Evolutionary conservation across 2,797 vertebrate species (phyloP), one percentile per base, ranked within the genome.

Genomic region (Miichthys miiuy): DNA sequence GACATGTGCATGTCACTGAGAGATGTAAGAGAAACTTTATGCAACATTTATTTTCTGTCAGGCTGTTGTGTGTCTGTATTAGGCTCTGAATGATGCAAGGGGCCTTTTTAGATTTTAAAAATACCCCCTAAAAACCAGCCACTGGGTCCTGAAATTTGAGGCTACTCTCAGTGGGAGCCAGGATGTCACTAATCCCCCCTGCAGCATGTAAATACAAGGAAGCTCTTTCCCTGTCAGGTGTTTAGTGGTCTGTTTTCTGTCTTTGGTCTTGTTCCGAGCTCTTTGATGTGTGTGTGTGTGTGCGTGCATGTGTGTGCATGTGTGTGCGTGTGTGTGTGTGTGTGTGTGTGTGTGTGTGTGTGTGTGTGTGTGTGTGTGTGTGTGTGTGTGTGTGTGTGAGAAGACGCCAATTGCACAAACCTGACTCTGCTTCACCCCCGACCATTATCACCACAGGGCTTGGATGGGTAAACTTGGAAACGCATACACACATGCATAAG

Each of bases 381-480:
- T 65, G 66, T 68, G 41, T 11, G 17, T 47, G 20, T n/a, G 10
- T 69, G 64, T 21, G 18, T 57, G 61, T 47, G 65, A 60, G 23
- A 57, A 13, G 46, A 72, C 46, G 57, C 62, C 66, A 66, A 46
- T 56, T 21, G 20, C 65, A 76, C 18, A 20, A 56, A 41, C 50
- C n/a, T 4, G 23, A 72, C 61, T 70, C 68, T 10, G 42, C 64
- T 68, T 74, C 68, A 81, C 78, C 78, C 70, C 20, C 0, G 3
- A 74, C 66, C 78, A 72, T 88, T 82, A 88, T 84, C 84, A 69
- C 78, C 55, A 14, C 79, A 50, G 52, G 77, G 72, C 72, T 77
- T 58, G 63, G 38, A 67, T 82, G 77, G 80, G 71, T 73, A 68
- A 85, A 77, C 68, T 68, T 77, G 70, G 81, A 85, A 78, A 78